Percentiles rank a stretch among this genome's conserved stretches.
Evolutionary conservation across 2,797 vertebrate genomes (phyloP).

Genomic region (Neostethus bicornis): DNA sequence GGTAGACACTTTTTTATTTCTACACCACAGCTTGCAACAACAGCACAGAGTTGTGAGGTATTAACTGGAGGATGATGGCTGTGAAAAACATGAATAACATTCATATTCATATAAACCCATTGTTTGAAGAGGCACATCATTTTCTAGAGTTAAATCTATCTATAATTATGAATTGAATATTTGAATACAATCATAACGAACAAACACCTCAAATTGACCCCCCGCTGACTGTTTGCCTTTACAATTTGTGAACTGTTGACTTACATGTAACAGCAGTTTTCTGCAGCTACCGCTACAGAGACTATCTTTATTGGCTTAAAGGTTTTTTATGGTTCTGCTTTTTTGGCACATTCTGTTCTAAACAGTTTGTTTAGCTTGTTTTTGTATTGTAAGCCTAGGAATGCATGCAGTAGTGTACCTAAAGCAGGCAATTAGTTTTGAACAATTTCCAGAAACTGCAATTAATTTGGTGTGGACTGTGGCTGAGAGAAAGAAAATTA

Average conservation of each 20-base stretch:
- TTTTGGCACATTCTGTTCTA: neutral
- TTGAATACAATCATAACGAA: conserved; percentile 9
- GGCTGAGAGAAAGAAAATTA: conserved; percentile 30
- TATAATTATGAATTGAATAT: neutral
- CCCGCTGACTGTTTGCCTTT: conserved; percentile 5
- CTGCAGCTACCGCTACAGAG: conserved; percentile 1
- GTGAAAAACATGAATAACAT: conserved; percentile 42
- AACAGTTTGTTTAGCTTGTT: conserved; percentile 16
- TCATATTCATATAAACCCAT: neutral
- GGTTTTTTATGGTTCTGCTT: conserved; percentile 6
- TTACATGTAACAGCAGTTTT: no score
- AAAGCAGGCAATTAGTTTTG: conserved; percentile 19
- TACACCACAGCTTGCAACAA: neutral
- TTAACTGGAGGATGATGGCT: conserved; percentile 7
- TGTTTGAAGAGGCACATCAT: neutral
- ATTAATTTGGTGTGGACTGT: conserved; percentile 22
- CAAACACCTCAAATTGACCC: conserved; percentile 3
- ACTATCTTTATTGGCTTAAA: conserved; percentile 21
- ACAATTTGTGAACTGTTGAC: conserved; percentile 25
- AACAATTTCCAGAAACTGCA: conserved; percentile 18
- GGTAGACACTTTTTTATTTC: conserved; percentile 2
- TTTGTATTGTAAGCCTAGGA: conserved; percentile 5
- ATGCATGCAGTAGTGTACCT: conserved; percentile 13
- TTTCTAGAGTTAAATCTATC: conserved; percentile 1
- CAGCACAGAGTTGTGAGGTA: conserved; percentile 1